Evolutionary conservation across 2,888 invertebrate species (phyloP).

Genomic region (Lepidochrysops patricia): DNA sequence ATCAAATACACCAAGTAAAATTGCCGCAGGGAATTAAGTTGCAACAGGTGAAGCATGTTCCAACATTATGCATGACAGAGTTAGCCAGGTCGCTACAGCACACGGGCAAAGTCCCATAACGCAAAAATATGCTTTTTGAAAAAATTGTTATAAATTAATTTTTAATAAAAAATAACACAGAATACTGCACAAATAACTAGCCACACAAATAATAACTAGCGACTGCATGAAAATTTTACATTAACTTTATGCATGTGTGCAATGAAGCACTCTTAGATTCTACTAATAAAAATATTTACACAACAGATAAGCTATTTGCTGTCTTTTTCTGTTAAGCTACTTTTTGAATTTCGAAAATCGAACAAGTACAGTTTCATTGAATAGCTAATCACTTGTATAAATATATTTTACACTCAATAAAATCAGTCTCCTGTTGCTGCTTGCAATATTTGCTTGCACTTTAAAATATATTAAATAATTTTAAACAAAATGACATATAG

Average conservation of each 20-base stretch:
- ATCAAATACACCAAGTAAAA: slow-evolving; percentile 64
- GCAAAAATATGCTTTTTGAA: not conserved
- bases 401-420: too few relatives aligned
- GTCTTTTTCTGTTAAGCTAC: too few relatives aligned
- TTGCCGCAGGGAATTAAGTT: slow-evolving; percentile 66
- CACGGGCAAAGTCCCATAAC: not conserved
- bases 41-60: slow-evolving; percentile 55
- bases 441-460: not conserved
- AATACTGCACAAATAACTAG: not conserved
- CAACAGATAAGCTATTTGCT: too few relatives aligned
- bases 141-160: not conserved
- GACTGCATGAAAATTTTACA: not conserved
- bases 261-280: not conserved
- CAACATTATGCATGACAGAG: slow-evolving; percentile 7
- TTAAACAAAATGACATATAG: not conserved
- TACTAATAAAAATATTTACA: too few relatives aligned
- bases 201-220: too few relatives aligned
- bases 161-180: too few relatives aligned
- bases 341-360: too few relatives aligned
- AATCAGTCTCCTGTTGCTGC: too few relatives aligned
- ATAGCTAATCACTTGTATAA: too few relatives aligned
- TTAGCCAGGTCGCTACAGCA: not conserved
- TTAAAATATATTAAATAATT: not conserved
- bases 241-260: not conserved
- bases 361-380: too few relatives aligned